These are phyloP conservation scores for Petrolisthes cinctipes DNA, from an alignment of 2,888 invertebrate species.

Conservation along the genomic window DNA sequence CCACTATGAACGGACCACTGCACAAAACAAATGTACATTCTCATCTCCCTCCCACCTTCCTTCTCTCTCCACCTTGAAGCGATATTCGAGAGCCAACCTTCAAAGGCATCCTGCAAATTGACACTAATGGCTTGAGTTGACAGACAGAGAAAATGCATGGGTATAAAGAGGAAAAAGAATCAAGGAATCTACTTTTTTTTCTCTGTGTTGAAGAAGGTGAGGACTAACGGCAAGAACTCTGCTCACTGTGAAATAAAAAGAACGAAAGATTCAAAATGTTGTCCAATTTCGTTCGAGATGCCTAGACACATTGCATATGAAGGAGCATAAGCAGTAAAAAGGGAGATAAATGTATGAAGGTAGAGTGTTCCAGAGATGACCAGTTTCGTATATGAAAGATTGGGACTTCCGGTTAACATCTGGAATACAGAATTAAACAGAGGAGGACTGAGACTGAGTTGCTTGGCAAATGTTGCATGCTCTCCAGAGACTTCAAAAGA, in stretches of 20 bases:
- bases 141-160: neutral
- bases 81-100: too few relatives aligned
- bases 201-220: too few relatives aligned
- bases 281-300: too few relatives aligned
- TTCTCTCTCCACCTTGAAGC: too few relatives aligned
- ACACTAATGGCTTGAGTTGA: neutral
- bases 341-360: neutral
- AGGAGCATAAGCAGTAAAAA: neutral
- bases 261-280: too few relatives aligned
- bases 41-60: too few relatives aligned
- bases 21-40: too few relatives aligned
- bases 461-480: neutral
- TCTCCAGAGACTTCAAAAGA: neutral
- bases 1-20: too few relatives aligned
- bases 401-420: neutral
- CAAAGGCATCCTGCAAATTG: too few relatives aligned
- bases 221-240: neutral
- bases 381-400: neutral
- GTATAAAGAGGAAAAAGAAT: neutral
- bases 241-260: neutral
- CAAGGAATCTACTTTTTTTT: neutral
- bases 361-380: neutral
- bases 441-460: neutral
- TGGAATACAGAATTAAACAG: neutral
- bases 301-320: too few relatives aligned